Percentiles rank a stretch among this genome's conserved stretches.
Conservation (phyloP, 2,888 invertebrate species). For the Laspeyria flexula region DNA sequence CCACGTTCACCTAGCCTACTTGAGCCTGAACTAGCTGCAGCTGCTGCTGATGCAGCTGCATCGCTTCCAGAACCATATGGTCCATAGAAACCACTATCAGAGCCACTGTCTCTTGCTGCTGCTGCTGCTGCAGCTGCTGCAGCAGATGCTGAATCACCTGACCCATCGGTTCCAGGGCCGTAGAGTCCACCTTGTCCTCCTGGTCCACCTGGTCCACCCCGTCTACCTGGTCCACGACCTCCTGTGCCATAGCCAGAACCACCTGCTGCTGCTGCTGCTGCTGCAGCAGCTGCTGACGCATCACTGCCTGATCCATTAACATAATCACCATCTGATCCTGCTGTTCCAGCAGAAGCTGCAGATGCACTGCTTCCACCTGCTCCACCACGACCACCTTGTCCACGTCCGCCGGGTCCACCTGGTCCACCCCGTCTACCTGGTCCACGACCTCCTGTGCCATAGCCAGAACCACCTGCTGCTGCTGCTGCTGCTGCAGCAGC, state of each 20-base stretch:
- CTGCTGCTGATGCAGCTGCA: constrained; percentile 1
- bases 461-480: no score
- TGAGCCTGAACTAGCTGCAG: background rate
- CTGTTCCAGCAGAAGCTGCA: no score
- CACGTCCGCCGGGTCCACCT: no score
- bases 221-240: background rate
- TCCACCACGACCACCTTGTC: no score
- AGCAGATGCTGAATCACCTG: background rate
- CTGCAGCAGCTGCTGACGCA: background rate
- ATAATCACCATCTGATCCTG: no score
- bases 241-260: no score
- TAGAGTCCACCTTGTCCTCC: background rate
- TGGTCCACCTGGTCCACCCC: background rate
- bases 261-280: constrained; percentile 1
- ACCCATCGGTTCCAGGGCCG: background rate
- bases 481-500: no score
- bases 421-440: no score
- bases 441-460: no score
- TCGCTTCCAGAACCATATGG: background rate
- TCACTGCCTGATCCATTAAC: background rate
- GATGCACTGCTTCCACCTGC: no score
- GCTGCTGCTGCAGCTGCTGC: constrained; percentile 2
- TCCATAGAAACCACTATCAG: background rate
- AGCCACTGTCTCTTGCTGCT: background rate
- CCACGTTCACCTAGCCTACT: no score